Base-by-base conservation (phyloP, 2,113 vertebrate genomes). In the Sinocyclocheilus anophthalmus region DNA sequence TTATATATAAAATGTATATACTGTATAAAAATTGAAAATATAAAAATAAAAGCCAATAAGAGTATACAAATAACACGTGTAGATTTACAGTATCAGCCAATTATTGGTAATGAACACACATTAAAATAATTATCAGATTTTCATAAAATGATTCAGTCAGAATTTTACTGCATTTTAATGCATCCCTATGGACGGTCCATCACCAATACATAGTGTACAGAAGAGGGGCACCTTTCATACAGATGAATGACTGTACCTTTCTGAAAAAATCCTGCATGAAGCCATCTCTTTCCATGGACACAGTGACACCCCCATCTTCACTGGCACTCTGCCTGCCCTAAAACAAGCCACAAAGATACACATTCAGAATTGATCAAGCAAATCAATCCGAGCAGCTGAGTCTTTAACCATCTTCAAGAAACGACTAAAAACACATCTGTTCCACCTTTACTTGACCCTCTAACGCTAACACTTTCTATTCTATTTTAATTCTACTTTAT, bases 181-280 rank as follows among this genome's bases (percentile, higher is more conserved):
- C 9, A 24, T 63, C n/a, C 10, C 61, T 63, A 63, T n/a, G n/a
- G 10, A 37, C 4, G 37, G 18, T 5, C 18, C 18, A 20, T 39
- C 33, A 70, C 33, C 33, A 30, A 53, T 0, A 53, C 2, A 20
- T 3, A 18, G 75, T 2, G 5, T 14, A 22, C 8, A 77, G 75
- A 76, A 16, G 75, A 48, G 4, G 3, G 59, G 30, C 30, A 78
- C 18, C 4, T 57, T n/a, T 79, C 33, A 61, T 61, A 39, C 57
- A 79, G 20, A n/a, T 4, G 1, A 14, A 14, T 45, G 13, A 50
- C 18, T 73, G 30, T 85, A 99, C 98, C 96, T 96, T 97, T 9
- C 95, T 96, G 93, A 99, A 99, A 84, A 99, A 98, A 22, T 95
- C 95, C 83, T 98, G 97, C 98, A 99, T 98, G 82, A 97, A 99